Percentiles rank a stretch among this genome's conserved stretches.
Conservation (phyloP, 2,797 vertebrate genomes). For the Heliangelus exortis region DNA sequence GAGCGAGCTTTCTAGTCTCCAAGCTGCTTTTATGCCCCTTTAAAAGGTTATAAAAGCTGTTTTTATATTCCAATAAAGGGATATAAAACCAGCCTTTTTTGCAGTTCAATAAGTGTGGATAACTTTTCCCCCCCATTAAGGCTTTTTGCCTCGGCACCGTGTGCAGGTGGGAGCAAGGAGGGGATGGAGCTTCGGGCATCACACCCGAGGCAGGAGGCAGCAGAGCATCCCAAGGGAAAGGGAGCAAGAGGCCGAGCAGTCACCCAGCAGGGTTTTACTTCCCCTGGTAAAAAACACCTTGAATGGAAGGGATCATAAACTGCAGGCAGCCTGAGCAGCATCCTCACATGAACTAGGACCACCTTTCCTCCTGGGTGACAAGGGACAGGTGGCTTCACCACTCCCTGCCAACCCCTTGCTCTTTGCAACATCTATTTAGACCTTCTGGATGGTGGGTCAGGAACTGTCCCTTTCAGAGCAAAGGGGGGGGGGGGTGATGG, state of each 20-base stretch:
- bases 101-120: conserved; percentile 32
- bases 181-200: fast-evolving
- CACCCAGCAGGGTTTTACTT: not conserved
- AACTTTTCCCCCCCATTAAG: conserved; percentile 25
- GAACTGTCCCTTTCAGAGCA: not conserved
- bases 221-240: not conserved
- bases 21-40: conserved; percentile 64
- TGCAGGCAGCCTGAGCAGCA: not conserved
- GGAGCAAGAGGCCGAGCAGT: not conserved
- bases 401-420: not conserved
- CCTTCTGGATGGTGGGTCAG: fast-evolving
- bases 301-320: not conserved
- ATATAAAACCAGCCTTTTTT: conserved; percentile 45
- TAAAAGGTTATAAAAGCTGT: conserved; percentile 71
- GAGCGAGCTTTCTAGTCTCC: conserved; percentile 14
- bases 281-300: not conserved
- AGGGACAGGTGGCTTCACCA: not conserved
- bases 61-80: conserved; percentile 72
- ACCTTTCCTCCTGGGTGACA: not conserved
- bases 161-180: fast-evolving
- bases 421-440: not conserved
- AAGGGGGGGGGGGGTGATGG: not conserved
- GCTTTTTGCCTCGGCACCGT: not conserved
- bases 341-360: fast-evolving
- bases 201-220: not conserved